A percentile compares a stretch with the other conserved stretches of the same genome.
Evolutionary conservation across 2,113 vertebrate genomes (phyloP).

Genomic region (Mola mola): DNA sequence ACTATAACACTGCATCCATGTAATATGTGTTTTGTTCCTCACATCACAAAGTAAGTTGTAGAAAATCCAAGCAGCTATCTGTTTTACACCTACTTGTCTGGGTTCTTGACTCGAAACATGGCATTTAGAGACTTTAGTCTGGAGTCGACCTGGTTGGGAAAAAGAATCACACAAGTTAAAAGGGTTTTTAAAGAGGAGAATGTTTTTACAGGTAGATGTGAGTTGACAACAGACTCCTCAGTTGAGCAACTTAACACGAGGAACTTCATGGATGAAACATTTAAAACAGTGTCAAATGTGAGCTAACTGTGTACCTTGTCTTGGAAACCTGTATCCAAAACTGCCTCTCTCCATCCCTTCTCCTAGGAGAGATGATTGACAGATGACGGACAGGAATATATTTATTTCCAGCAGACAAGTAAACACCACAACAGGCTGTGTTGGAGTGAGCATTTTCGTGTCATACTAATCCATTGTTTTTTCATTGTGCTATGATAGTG

Average conservation of each 20-base stretch:
- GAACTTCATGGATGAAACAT: neutral
- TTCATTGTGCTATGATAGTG: neutral
- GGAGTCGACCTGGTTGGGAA: constrained; percentile 89
- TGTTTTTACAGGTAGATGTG: neutral
- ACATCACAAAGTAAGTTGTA: no score
- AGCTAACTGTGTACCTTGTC: constrained; percentile 83
- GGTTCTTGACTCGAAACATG: constrained; percentile 95
- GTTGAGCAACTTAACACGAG: neutral
- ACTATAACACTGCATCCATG: no score
- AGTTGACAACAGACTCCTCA: neutral
- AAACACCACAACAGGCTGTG: neutral
- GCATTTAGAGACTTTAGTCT: constrained; percentile 95
- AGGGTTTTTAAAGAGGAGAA: neutral
- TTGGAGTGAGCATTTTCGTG: neutral
- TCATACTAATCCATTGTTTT: neutral
- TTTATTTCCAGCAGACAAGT: neutral
- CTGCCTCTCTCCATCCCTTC: constrained; percentile 90
- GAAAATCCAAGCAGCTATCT: no score
- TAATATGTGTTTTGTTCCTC: neutral
- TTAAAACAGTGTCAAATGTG: neutral
- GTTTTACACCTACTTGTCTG: constrained; percentile 90
- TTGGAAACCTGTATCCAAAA: constrained; percentile 93
- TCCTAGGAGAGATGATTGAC: constrained; percentile 79
- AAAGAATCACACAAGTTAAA: neutral
- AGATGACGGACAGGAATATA: constrained; percentile 17